phyloP scores from a whole-genome alignment of 2,888 invertebrate genomes.

The Hetaerina titia region DNA sequence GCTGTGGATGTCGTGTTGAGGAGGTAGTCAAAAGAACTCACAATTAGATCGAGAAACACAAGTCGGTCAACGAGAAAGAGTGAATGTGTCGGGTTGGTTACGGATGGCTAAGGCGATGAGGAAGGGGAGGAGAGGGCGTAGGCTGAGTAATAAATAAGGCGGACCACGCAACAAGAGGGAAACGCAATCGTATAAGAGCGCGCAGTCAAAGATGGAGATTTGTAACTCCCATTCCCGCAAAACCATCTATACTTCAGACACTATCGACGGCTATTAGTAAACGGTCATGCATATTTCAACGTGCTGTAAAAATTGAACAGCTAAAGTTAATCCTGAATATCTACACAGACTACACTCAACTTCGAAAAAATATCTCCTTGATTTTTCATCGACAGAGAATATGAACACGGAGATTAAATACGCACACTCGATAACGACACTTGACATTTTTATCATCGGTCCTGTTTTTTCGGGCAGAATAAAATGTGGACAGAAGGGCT shows the following conservation, averaged over 20 bases:
- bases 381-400: too few species aligned
- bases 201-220: not conserved
- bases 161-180: not conserved
- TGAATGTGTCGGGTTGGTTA: not conserved
- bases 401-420: too few species aligned
- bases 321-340: too few species aligned
- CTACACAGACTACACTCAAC: too few species aligned
- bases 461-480: too few species aligned
- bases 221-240: not conserved
- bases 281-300: not conserved
- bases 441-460: too few species aligned
- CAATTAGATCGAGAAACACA: not conserved
- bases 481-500: not conserved
- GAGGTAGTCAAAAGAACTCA: conserved; percentile 2
- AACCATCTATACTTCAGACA: not conserved
- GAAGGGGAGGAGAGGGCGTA: not conserved
- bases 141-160: not conserved
- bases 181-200: not conserved
- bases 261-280: not conserved
- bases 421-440: too few species aligned
- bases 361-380: too few species aligned
- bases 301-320: not conserved
- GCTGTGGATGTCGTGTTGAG: not conserved
- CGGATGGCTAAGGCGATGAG: not conserved
- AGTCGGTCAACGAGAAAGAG: not conserved